These are phyloP conservation scores for Drosophila nr. perissopoda DNA, from an alignment of 2,888 invertebrate species.

Conservation along the genomic window DNA sequence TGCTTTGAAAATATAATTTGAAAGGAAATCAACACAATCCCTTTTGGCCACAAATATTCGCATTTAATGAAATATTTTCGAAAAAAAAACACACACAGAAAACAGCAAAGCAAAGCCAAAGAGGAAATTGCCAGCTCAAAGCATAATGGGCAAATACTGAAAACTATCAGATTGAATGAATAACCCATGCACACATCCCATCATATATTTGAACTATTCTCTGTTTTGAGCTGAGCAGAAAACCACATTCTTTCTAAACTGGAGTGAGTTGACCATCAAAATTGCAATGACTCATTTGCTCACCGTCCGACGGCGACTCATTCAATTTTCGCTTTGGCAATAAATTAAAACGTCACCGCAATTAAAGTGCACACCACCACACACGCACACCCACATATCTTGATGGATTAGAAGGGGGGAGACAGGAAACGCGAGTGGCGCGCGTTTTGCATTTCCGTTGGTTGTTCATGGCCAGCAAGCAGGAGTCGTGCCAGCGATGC, in stretches of 20 bases:
- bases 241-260: background rate
- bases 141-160: background rate
- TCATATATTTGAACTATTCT: background rate
- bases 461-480: constrained; percentile 70
- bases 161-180: background rate
- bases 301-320: constrained; percentile 15
- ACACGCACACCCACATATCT: background rate
- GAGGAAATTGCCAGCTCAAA: constrained; percentile 1
- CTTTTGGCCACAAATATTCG: background rate
- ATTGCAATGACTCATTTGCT: constrained; percentile 11
- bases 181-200: no score
- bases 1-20: background rate
- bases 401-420: constrained; percentile 57
- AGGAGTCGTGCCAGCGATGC: constrained; percentile 28
- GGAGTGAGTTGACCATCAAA: background rate
- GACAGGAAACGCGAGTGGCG: constrained; percentile 46
- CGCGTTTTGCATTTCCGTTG: constrained; percentile 70
- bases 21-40: background rate
- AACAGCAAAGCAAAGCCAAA: background rate
- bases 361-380: constrained; percentile 42
- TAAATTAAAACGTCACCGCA: constrained; percentile 63
- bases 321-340: constrained; percentile 43
- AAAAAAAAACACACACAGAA: background rate
- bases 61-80: background rate
- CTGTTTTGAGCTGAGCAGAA: background rate